phyloP scores from a whole-genome alignment of 2,113 vertebrate species.

The Cheilinus undulatus region DNA sequence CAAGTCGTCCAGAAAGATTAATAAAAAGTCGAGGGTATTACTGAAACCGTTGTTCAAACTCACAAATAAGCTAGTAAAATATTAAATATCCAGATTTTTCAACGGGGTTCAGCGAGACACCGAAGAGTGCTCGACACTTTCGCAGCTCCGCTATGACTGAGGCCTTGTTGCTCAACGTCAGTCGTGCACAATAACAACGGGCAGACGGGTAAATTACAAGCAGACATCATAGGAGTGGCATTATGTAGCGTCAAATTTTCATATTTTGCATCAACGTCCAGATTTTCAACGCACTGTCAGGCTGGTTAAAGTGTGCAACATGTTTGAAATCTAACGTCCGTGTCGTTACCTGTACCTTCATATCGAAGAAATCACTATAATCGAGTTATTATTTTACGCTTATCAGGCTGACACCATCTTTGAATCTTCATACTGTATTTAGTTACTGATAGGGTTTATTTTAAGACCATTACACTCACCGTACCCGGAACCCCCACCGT shows the following conservation, averaged over 20 bases:
- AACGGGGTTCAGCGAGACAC: neutral
- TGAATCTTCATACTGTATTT: neutral
- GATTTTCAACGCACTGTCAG: neutral
- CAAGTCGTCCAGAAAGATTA: fast-evolving
- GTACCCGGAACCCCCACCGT: conserved; percentile 26
- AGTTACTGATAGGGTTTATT: neutral
- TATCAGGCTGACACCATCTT: fast-evolving
- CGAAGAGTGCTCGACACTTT: neutral
- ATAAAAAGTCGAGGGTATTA: fast-evolving
- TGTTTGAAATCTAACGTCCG: neutral
- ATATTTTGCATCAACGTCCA: neutral
- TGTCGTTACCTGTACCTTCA: neutral
- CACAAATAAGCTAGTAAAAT: neutral
- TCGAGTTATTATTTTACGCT: neutral
- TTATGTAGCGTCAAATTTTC: neutral
- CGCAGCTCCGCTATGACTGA: conserved; percentile 2
- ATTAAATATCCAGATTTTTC: neutral
- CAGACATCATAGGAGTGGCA: neutral
- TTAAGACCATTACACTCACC: conserved; percentile 53
- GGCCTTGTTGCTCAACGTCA: conserved; percentile 15
- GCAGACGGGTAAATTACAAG: neutral
- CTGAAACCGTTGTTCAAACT: fast-evolving
- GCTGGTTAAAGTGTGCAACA: neutral
- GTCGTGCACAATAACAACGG: neutral
- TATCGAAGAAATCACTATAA: fast-evolving